Evolutionary conservation across 92 coral and sea anemone genomes (phyloP).

Genomic region (Palythoa grandis): DNA sequence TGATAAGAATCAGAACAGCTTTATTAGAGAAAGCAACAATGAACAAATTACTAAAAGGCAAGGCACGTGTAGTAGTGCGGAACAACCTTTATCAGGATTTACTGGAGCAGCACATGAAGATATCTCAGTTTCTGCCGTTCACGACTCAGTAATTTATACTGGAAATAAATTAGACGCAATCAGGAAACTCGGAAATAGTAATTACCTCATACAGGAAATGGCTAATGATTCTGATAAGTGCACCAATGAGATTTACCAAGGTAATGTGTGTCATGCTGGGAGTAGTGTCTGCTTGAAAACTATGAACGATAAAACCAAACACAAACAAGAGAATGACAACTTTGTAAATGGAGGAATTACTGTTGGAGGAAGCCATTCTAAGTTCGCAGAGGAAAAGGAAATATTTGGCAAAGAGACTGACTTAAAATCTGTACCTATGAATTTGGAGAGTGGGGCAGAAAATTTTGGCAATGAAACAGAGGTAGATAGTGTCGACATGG

Average conservation of each 20-base stretch:
- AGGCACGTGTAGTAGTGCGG: background rate
- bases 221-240: background rate
- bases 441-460: background rate
- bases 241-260: background rate
- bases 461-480: conserved; percentile 9
- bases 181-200: background rate
- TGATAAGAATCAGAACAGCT: background rate
- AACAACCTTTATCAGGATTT: background rate
- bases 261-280: background rate
- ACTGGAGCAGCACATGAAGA: background rate
- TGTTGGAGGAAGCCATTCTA: background rate
- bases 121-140: background rate
- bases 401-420: background rate
- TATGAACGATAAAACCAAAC: background rate
- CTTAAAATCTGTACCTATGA: background rate
- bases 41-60: background rate
- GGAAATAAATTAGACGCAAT: background rate
- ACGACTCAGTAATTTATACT: background rate
- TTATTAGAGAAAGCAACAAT: background rate
- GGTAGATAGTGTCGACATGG: conserved; percentile 21
- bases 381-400: background rate
- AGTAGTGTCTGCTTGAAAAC: background rate
- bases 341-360: background rate
- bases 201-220: background rate
- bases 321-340: background rate